Base-by-base conservation (phyloP, 2,888 invertebrate species). In the Caenorhabditis afra region DNA sequence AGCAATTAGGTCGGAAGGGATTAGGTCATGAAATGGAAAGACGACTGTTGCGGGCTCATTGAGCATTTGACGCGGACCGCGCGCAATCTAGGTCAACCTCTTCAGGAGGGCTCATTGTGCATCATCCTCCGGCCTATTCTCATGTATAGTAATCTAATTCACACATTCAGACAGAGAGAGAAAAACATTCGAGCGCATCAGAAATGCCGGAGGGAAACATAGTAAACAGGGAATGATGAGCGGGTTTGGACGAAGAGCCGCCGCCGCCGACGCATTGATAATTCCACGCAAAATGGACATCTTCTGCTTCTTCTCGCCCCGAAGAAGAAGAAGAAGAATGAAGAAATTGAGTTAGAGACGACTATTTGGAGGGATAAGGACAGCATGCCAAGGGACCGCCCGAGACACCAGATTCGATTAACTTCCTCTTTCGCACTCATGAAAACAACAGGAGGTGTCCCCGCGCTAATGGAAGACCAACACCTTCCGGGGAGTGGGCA, bases 251-350 rank as follows among this genome's bases (percentile, higher is more conserved):
- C 35, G 41, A 37, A 29, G 58, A 57, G 39, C 23, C 58, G 14
- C 14, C 41, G 29, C n/a, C n/a, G n/a, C n/a, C n/a, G n/a, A n/a
- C 74, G 61, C 67, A 75, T 75, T 75, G 75, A 75, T 75, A 75
- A 75, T 75, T 75, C 75, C 75, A 75, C 75, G 75, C 75, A 61
- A 75, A 75, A 67, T 75, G 73, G 66, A 66, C 50, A 66, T 45
- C 52, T 47, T 58, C 50, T 65, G 20, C 29, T n/a, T n/a, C n/a
- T n/a, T n/a, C n/a, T n/a, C n/a, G n/a, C n/a, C n/a, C n/a, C n/a
- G n/a, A n/a, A n/a, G n/a, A n/a, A n/a, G n/a, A n/a, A n/a, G n/a
- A n/a, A n/a, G 29, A 29, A 29, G 29, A 29, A 29, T 29, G 29
- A 53, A 45, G 45, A 67, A 75, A 75, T 75, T 75, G 75, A 75